A percentile compares a stretch with the other conserved stretches of the same genome.
Evolutionary conservation across 2,888 invertebrate species (phyloP).

Genomic region (Cheilosia soror): DNA sequence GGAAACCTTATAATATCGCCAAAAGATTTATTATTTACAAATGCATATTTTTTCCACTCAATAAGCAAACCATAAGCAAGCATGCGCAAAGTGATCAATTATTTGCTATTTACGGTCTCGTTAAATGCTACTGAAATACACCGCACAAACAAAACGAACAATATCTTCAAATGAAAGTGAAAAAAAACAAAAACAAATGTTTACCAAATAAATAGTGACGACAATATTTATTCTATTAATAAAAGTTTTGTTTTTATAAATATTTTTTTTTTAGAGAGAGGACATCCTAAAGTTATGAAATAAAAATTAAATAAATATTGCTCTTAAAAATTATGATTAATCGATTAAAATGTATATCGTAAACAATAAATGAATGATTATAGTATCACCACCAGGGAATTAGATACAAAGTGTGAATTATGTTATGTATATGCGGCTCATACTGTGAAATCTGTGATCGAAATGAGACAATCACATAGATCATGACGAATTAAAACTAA

Average conservation of each 20-base stretch:
- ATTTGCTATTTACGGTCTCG: constrained; percentile 21
- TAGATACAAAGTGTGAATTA: constrained; percentile 24
- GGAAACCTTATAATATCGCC: neutral
- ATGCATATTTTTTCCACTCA: constrained; percentile 12
- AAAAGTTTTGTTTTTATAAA: neutral
- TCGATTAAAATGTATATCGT: constrained; percentile 11
- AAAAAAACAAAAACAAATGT: constrained; percentile 8
- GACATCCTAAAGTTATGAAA: constrained; percentile 17
- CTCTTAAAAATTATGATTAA: neutral
- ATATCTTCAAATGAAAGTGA: constrained; percentile 39
- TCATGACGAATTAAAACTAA: constrained; percentile 47
- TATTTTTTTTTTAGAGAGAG: neutral
- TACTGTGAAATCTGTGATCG: constrained; percentile 3
- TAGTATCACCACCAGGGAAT: neutral
- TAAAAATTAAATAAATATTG: constrained; percentile 1
- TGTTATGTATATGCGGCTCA: neutral
- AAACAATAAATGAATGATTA: constrained; percentile 2
- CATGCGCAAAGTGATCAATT: constrained; percentile 28
- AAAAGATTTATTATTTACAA: neutral
- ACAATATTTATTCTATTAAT: constrained; percentile 9
- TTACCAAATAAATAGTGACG: constrained; percentile 6
- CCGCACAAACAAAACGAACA: constrained; percentile 1
- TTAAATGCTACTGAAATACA: constrained; percentile 22
- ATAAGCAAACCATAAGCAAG: constrained; percentile 4
- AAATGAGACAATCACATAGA: constrained; percentile 14